These are phyloP conservation scores for Campaea margaritaria DNA, from an alignment of 2,888 invertebrate genomes.

Conservation along the genomic window DNA sequence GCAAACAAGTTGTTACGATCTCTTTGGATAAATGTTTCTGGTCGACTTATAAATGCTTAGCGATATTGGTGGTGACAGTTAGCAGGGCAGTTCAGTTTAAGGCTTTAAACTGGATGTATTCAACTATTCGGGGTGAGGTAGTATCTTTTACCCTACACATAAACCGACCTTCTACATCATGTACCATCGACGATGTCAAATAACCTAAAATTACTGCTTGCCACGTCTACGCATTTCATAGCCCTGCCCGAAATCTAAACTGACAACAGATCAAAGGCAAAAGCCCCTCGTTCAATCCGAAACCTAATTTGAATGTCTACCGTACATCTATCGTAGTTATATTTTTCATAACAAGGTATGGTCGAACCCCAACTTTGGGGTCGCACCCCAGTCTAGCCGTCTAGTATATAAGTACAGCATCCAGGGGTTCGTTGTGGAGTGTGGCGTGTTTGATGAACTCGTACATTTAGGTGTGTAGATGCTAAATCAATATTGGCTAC, in stretches of 20 bases:
- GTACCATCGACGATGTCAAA: not conserved
- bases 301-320: constrained; percentile 23
- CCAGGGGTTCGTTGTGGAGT: constrained; percentile 29
- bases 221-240: constrained; percentile 3
- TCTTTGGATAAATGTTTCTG: too few relatives aligned
- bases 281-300: constrained; percentile 3
- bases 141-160: too few relatives aligned
- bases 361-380: constrained; percentile 36
- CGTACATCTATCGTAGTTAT: not conserved
- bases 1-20: too few relatives aligned
- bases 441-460: too few relatives aligned
- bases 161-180: too few relatives aligned
- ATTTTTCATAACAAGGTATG: constrained; percentile 7
- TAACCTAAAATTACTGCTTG: not conserved
- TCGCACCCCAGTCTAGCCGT: constrained; percentile 40
- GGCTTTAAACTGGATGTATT: too few relatives aligned
- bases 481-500: not conserved
- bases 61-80: too few relatives aligned
- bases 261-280: constrained; percentile 24
- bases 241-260: constrained; percentile 12
- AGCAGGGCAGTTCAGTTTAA: too few relatives aligned
- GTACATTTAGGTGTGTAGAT: not conserved
- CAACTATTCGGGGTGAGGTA: too few relatives aligned
- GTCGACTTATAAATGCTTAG: too few relatives aligned
- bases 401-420: constrained; percentile 17